phyloP scores from a whole-genome alignment of 2,113 vertebrate genomes.

The Lepisosteus oculatus region DNA sequence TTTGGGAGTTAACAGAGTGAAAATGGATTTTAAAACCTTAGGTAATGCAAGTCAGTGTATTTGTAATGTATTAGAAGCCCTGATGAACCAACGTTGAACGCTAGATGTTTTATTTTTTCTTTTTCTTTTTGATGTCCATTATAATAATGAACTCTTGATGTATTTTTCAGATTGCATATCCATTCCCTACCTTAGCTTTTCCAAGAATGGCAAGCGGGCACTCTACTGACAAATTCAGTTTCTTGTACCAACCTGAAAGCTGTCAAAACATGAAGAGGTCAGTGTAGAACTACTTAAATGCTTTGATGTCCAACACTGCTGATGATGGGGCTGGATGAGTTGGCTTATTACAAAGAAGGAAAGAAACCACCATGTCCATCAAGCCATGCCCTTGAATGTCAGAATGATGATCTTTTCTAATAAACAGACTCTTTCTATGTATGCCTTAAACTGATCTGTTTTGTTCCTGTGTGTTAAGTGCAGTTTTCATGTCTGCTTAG shows the following conservation, averaged over 20 bases:
- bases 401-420: not conserved
- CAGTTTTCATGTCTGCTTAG: not conserved
- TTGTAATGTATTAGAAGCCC: not conserved
- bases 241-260: conserved; percentile 54
- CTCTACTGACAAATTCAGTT: conserved; percentile 54
- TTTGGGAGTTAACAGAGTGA: no score
- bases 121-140: conserved; percentile 28
- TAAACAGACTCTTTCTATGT: no score
- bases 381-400: not conserved
- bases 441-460: no score
- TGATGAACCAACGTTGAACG: no score
- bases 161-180: conserved; percentile 53
- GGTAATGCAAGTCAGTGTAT: not conserved
- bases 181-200: conserved; percentile 50
- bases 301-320: not conserved
- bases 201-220: conserved; percentile 54
- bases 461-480: not conserved
- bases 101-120: conserved; percentile 1
- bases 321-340: not conserved
- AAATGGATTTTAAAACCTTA: conserved; percentile 1
- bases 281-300: conserved; percentile 38
- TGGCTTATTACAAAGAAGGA: not conserved
- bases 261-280: conserved; percentile 53
- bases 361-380: not conserved
- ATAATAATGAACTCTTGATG: conserved; percentile 43